Conservation (phyloP, 1,140 invertebrate species). For the Lamellibrachia luymesi region DNA sequence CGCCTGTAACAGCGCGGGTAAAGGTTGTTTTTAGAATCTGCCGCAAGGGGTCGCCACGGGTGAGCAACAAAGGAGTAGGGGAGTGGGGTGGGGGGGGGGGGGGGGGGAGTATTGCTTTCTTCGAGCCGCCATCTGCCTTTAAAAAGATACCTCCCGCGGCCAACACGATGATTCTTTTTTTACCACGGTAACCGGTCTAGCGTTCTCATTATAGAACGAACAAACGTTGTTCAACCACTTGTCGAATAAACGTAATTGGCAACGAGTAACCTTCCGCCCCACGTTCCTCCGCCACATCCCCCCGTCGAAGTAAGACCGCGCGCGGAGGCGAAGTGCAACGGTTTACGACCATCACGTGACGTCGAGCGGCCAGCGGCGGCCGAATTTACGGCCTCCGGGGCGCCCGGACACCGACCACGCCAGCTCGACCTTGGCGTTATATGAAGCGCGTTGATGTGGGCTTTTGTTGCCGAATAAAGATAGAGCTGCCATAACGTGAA, state of each 20-base stretch:
- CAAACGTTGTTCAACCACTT: background rate
- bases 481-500: background rate
- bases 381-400: background rate
- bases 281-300: background rate
- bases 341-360: background rate
- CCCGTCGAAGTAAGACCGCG: background rate
- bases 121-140: background rate
- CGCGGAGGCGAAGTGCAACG: background rate
- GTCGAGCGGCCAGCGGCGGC: background rate
- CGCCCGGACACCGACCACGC: no score
- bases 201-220: background rate
- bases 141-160: background rate
- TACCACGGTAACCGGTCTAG: background rate
- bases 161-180: background rate
- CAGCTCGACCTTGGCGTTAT: no score
- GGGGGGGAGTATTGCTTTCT: no score
- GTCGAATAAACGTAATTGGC: background rate
- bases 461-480: slow-evolving; percentile 5
- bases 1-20: no score
- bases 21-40: no score
- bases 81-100: no score
- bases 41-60: no score
- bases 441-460: background rate
- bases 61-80: no score
- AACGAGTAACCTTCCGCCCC: background rate